A percentile compares a stretch with the other conserved stretches of the same genome.
phyloP scores from a whole-genome alignment of 2,113 vertebrate species.

The Halichoeres trimaculatus region DNA sequence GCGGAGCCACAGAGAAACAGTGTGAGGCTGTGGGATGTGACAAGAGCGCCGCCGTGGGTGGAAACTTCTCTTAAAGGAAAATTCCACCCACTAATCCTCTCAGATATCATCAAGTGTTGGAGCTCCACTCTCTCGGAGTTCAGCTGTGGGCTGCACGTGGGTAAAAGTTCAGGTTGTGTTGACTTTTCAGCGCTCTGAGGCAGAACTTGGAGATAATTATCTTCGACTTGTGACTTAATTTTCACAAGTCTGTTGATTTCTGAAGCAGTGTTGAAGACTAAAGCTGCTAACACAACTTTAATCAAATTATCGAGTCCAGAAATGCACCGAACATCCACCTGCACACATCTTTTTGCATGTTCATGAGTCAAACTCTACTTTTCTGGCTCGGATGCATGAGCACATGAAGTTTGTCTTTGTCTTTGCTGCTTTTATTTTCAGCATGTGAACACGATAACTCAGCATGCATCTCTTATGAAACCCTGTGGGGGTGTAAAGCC shows the following conservation, averaged over 20 bases:
- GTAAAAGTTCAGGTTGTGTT: slow-evolving; percentile 7
- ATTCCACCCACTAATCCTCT: slow-evolving; percentile 57
- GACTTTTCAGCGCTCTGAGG: slow-evolving; percentile 1
- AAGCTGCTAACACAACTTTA: too few species aligned
- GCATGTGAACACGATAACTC: slow-evolving; percentile 6
- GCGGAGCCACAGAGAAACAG: slow-evolving; percentile 29
- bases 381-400: too few species aligned
- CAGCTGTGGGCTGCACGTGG: slow-evolving; percentile 38
- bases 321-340: too few species aligned
- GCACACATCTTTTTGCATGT: too few species aligned
- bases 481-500: slow-evolving; percentile 6
- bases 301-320: too few species aligned
- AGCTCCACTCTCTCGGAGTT: slow-evolving; percentile 19
- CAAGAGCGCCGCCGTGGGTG: slow-evolving; percentile 62
- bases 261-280: too few species aligned
- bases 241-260: not conserved
- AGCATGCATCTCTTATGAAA: slow-evolving; percentile 18
- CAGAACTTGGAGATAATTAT: too few species aligned
- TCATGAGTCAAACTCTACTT: too few species aligned
- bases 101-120: slow-evolving; percentile 22
- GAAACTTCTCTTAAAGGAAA: slow-evolving; percentile 63
- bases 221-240: not conserved
- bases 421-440: not conserved
- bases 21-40: slow-evolving; percentile 57
- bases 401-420: not conserved